Evolutionary conservation across 2,113 vertebrate genomes (phyloP), one percentile per base, ranked within the genome.

Genomic region (Brachyistius frenatus): DNA sequence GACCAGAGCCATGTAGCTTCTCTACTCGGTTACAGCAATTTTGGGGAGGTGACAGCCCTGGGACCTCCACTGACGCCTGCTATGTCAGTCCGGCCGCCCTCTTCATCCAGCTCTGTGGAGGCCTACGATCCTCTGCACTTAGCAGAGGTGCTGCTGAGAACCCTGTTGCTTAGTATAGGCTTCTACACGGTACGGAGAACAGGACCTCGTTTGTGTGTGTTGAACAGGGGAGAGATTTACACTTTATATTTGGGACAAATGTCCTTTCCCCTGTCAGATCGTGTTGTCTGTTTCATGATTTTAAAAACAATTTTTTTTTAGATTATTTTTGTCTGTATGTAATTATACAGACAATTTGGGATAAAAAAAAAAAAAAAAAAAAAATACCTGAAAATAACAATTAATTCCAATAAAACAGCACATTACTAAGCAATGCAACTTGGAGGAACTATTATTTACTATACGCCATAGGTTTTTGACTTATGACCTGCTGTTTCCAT

Each of bases 1-100:
- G 95, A 96, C 70, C 95, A 96, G 89, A 93, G 92, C 84, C 94
- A 96, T 32, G 85, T 96, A 37, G 94, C 95, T 5, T 95, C 94
- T 60, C 81, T 96, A 60, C 89, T 96, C 9, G 95, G 95, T 14
- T 95, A 95, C 90, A 95, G 94, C 81, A 93, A 91, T 67, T 93
- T 94, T 36, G 94, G 93, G 16, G 95, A 96, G 41, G 81, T 89
- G 32, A 76, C 91, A 13, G 81, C 87, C 56, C 88, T 90, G 5
- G 89, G 91, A 14, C 83, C 91, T 13, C 82, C 92, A 35, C 68
- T 86, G 54, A 85, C 87, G 7, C 86, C 87, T 2, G 73, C 87
- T 13, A n/a, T 73, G 55, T 80, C 88, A 1, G 65, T n/a, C 35
- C 80, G 88, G 32, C 81, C 84, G 1, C 77, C 85, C 33, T 91